These are phyloP conservation scores for Ochropacha duplaris DNA, from an alignment of 2,888 invertebrate genomes.

Conservation along the genomic window DNA sequence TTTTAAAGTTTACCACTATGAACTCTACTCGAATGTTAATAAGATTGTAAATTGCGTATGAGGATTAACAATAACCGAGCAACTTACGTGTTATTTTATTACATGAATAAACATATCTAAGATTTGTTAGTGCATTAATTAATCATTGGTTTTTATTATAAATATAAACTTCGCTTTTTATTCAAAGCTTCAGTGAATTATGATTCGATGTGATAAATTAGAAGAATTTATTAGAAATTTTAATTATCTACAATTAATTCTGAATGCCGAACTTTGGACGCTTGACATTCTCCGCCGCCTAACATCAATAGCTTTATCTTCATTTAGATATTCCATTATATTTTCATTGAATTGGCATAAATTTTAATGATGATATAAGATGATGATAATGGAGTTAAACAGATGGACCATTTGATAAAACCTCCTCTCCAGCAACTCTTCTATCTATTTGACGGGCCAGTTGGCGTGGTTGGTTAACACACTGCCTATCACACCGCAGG, in stretches of 20 bases:
- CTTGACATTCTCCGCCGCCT: background rate
- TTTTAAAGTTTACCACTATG: background rate
- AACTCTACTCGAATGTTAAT: background rate
- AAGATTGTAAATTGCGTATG: background rate
- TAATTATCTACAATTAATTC: background rate
- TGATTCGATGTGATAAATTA: conserved; percentile 1
- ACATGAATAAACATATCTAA: conserved; percentile 49
- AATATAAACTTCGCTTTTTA: conserved; percentile 16
- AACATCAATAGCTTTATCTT: background rate
- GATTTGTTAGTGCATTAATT: conserved; percentile 50
- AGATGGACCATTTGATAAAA: no score
- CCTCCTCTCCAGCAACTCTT: no score
- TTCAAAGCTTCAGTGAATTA: conserved; percentile 4
- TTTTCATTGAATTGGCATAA: no score
- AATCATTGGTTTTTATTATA: conserved; percentile 40
- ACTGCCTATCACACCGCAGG: no score
- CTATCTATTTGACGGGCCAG: no score
- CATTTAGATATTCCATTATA: background rate
- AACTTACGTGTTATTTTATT: conserved; percentile 19
- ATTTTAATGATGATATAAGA: no score
- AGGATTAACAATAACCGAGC: background rate
- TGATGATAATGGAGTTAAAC: no score
- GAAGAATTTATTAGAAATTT: background rate
- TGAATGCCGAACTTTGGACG: background rate
- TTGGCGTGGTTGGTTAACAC: no score